Evolutionary conservation across 1,140 invertebrate genomes (phyloP).

Genomic region (Eriosoma lanigerum): DNA sequence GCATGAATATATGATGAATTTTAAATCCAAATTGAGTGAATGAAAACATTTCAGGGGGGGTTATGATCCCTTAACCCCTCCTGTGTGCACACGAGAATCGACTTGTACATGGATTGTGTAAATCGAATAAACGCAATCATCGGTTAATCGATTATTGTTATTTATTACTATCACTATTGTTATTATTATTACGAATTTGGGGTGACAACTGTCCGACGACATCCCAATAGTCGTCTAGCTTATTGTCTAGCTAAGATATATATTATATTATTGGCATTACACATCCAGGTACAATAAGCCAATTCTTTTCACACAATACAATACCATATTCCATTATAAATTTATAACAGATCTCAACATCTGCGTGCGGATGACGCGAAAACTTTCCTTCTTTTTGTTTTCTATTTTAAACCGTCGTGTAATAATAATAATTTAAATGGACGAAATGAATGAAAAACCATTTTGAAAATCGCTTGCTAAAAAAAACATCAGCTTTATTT

Average conservation of each 20-base stretch:
- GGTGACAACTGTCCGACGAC: not conserved
- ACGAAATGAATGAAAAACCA: not conserved
- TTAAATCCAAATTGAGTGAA: too few relatives aligned
- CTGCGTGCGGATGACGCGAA: not conserved
- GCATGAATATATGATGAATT: too few relatives aligned
- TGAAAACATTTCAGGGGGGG: too few relatives aligned
- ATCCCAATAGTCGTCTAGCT: not conserved
- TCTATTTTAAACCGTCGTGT: not conserved
- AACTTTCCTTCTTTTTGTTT: not conserved
- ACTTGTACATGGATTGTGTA: not conserved
- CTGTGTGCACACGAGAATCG: not conserved
- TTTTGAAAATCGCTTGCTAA: too few relatives aligned
- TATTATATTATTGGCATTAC: not conserved
- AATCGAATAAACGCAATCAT: not conserved
- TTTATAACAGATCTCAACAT: too few relatives aligned
- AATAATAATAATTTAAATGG: not conserved
- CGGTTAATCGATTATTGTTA: not conserved
- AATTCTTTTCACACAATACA: constrained; percentile 17
- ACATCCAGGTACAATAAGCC: constrained; percentile 2
- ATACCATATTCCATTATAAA: not conserved
- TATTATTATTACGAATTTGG: not conserved
- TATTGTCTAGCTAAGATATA: not conserved
- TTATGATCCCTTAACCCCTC: not conserved
- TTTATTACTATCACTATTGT: too few relatives aligned
- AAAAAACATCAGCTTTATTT: too few relatives aligned